Percentiles rank a stretch among this genome's conserved stretches.
Conservation (phyloP, 1,140 invertebrate species). For the Colletes gigas region DNA sequence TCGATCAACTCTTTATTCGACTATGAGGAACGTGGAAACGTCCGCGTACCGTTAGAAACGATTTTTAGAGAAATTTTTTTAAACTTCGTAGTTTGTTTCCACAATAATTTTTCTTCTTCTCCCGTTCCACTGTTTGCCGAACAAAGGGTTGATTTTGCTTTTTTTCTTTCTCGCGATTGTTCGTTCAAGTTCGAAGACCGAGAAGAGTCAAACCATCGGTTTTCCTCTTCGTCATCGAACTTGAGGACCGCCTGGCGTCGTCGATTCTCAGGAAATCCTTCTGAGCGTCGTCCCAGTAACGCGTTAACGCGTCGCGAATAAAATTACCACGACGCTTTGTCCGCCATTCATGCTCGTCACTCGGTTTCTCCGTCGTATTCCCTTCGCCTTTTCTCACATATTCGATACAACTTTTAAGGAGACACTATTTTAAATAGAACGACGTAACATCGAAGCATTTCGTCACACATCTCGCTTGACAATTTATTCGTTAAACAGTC, state of each 20-base stretch:
- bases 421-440: constrained; percentile 26
- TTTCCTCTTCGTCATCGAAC: neutral
- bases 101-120: neutral
- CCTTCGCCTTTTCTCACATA: neutral
- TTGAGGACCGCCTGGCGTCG: neutral
- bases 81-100: too few relatives aligned
- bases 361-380: neutral
- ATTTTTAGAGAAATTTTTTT: too few relatives aligned
- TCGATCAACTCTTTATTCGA: constrained; percentile 12
- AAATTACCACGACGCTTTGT: neutral
- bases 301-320: too few relatives aligned
- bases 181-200: neutral
- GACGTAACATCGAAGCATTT: constrained; percentile 20
- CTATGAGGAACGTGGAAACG: neutral
- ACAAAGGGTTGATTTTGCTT: neutral
- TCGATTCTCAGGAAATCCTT: neutral
- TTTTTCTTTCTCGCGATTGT: neutral
- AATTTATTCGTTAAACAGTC: constrained; percentile 39
- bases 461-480: neutral
- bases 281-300: too few relatives aligned
- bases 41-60: too few relatives aligned
- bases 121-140: neutral
- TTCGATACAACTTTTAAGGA: neutral
- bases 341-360: neutral
- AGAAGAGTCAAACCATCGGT: neutral